Evolutionary conservation across 2,797 vertebrate species (phyloP).

Genomic region (Rhabdomys pumilio): DNA sequence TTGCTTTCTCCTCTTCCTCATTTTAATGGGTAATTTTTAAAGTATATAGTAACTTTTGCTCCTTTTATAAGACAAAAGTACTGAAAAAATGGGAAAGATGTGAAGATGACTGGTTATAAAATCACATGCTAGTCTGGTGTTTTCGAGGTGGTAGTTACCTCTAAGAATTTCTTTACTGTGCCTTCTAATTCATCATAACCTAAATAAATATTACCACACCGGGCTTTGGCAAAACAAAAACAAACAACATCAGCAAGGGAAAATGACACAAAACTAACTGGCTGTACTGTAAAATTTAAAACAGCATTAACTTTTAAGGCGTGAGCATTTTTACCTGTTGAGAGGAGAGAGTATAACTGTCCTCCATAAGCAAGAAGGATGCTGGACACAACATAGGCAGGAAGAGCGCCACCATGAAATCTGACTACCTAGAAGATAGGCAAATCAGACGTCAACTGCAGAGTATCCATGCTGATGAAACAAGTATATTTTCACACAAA

Average conservation of each 20-base stretch:
- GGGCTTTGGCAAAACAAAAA: background rate
- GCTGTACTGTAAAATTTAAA: slow-evolving; percentile 3
- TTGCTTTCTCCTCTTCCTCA: background rate
- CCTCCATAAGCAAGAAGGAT: slow-evolving; percentile 95
- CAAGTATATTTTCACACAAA: background rate
- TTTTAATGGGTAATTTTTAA: background rate
- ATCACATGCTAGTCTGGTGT: background rate
- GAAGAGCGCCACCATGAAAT: slow-evolving; percentile 94
- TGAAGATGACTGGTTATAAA: background rate
- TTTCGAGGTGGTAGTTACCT: background rate
- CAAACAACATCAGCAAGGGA: too few relatives aligned
- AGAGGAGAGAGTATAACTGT: slow-evolving; percentile 92
- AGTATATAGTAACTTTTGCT: background rate
- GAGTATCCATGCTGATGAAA: background rate
- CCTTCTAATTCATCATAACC: background rate
- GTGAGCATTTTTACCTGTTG: slow-evolving; percentile 87
- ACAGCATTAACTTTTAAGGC: background rate
- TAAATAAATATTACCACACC: background rate
- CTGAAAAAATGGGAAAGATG: background rate
- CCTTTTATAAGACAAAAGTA: slow-evolving; percentile 29
- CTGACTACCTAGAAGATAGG: slow-evolving; percentile 93
- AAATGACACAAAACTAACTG: background rate
- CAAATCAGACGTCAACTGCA: background rate
- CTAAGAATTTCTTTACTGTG: background rate
- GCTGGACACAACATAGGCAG: slow-evolving; percentile 94